phyloP scores from a whole-genome alignment of 2,797 vertebrate genomes.

The Microchirus variegatus region DNA sequence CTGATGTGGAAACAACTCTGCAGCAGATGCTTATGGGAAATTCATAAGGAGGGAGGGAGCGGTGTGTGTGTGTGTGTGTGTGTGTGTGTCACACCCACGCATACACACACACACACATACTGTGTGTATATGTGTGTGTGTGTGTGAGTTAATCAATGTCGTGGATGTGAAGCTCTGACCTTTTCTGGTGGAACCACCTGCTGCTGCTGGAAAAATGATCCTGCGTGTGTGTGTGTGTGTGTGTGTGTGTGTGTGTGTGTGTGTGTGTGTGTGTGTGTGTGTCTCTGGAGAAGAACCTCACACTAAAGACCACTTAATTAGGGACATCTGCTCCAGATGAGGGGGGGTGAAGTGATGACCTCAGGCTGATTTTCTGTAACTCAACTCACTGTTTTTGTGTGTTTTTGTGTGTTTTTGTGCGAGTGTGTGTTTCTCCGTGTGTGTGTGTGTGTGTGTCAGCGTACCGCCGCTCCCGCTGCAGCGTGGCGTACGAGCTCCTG shows the following conservation, averaged over 20 bases:
- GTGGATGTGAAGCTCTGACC: constrained; percentile 69
- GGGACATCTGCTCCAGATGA: neutral
- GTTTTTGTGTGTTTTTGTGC: too few relatives aligned
- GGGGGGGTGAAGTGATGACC: neutral
- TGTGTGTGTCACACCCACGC: constrained; percentile 30
- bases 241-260: constrained; percentile 16
- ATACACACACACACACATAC: neutral
- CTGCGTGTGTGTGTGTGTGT: constrained; percentile 6
- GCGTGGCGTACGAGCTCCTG: constrained; percentile 91
- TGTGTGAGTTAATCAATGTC: constrained; percentile 71
- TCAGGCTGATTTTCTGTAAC: too few relatives aligned
- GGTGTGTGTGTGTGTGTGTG: constrained; percentile 27
- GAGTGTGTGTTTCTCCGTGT: constrained; percentile 29
- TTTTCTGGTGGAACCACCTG: constrained; percentile 70
- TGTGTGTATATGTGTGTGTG: neutral
- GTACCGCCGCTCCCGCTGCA: constrained; percentile 91
- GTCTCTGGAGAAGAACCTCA: constrained; percentile 2
- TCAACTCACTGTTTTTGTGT: too few relatives aligned
- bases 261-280: constrained; percentile 15
- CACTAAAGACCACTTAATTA: constrained; percentile 3
- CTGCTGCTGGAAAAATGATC: constrained; percentile 43
- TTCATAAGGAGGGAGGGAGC: constrained; percentile 42
- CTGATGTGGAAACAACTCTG: constrained; percentile 51
- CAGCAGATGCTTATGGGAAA: constrained; percentile 57
- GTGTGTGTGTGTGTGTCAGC: neutral